phyloP scores from a whole-genome alignment of 2,888 invertebrate genomes.

The Halictus ligatus region DNA sequence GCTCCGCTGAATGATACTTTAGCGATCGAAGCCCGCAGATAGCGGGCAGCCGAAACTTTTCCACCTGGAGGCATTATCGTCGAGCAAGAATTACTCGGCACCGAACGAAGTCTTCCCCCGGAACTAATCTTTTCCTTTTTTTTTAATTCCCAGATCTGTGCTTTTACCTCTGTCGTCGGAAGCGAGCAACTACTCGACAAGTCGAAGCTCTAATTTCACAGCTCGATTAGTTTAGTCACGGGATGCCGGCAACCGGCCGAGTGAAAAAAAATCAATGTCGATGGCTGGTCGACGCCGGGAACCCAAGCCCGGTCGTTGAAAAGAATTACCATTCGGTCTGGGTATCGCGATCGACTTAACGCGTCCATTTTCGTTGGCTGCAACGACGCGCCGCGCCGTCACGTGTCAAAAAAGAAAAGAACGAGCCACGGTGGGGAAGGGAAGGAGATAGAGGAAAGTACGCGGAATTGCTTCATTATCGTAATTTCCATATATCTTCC shows the following conservation, averaged over 20 bases:
- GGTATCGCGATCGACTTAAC: conserved; percentile 36
- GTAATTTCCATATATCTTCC: conserved; percentile 69
- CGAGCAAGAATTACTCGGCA: not conserved
- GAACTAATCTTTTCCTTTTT: conserved; percentile 22
- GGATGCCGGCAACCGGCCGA: not conserved
- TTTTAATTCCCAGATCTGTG: not conserved
- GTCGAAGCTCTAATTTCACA: conserved; percentile 30
- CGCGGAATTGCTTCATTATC: conserved; percentile 53
- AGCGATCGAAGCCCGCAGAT: conserved; percentile 14
- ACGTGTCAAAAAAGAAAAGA: not conserved
- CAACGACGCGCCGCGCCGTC: not conserved
- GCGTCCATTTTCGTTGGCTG: not conserved
- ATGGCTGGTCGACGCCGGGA: not conserved
- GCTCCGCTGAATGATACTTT: conserved; percentile 44
- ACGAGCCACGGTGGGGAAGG: not conserved
- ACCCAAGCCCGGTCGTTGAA: conserved; percentile 2
- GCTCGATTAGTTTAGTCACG: conserved; percentile 35
- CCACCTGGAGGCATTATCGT: conserved; percentile 15
- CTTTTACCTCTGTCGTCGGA: not conserved
- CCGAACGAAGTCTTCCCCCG: conserved; percentile 19
- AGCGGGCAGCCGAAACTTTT: conserved; percentile 33
- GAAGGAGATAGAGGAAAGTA: not conserved
- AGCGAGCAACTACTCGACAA: not conserved
- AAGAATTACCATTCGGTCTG: conserved; percentile 26
- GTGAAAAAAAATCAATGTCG: conserved; percentile 24